A percentile compares a stretch with the other conserved stretches of the same genome.
Evolutionary conservation across 35 echinoderm and acorn worm species (phyloP).

Genomic region (Apostichopus japonicus): DNA sequence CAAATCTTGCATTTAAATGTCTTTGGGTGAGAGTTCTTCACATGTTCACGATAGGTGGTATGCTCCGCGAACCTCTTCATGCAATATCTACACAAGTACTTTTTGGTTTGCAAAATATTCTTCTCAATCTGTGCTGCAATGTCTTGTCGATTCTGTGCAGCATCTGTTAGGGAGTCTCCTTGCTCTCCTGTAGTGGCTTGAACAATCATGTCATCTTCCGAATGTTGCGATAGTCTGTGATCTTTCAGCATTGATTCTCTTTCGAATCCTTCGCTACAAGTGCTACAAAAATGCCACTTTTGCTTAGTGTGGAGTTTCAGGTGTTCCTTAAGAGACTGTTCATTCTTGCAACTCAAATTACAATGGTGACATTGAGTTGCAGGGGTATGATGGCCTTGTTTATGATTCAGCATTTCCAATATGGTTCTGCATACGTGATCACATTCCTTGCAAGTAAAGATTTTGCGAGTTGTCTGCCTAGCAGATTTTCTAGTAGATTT

Average conservation of each 20-base stretch:
- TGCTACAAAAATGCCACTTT: slow-evolving; percentile 56
- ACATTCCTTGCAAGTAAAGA: slow-evolving; percentile 43
- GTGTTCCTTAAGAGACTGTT: slow-evolving; percentile 30
- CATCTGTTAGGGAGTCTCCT: neutral
- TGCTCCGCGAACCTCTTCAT: slow-evolving; percentile 2
- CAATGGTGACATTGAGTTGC: slow-evolving; percentile 39
- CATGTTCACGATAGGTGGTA: slow-evolving; percentile 24
- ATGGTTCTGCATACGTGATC: slow-evolving; percentile 24
- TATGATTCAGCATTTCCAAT: slow-evolving; percentile 43
- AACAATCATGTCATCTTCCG: neutral
- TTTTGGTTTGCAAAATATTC: neutral
- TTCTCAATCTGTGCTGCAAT: neutral
- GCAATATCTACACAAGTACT: slow-evolving; percentile 47
- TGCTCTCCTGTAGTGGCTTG: neutral
- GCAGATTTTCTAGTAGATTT: neutral
- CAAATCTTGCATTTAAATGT: slow-evolving; percentile 32
- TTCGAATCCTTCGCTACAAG: slow-evolving; percentile 32
- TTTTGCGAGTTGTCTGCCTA: neutral
- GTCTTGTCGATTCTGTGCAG: neutral
- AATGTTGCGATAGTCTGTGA: neutral
- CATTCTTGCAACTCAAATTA: slow-evolving; percentile 17
- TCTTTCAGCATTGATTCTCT: slow-evolving; percentile 16
- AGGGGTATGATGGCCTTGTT: slow-evolving; percentile 38
- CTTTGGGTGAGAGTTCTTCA: slow-evolving; percentile 23
- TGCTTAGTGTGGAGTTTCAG: slow-evolving; percentile 42